Evolutionary conservation across 1,140 invertebrate genomes (phyloP), one percentile per base, ranked within the genome.

Genomic region (Agrilus planipennis): DNA sequence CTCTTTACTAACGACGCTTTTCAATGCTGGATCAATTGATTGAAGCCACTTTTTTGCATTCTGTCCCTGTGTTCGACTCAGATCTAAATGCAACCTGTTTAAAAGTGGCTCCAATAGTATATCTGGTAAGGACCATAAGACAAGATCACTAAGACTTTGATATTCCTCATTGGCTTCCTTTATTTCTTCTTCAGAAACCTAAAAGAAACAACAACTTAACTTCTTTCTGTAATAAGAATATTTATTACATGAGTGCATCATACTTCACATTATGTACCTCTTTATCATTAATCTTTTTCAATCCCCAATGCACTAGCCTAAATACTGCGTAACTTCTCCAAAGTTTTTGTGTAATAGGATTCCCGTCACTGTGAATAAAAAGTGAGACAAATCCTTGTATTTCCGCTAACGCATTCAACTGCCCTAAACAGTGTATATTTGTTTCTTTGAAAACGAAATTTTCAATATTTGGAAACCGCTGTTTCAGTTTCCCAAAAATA

Each of bases 321-420:
- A 88, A 93, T 35, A 91, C 71, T 12, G 87, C 80, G 61, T 91
- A 95, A 38, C 72, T 68, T 50, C 77, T 72, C 89, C 89, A 93
- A 19, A 77, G 70, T 55, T 88, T 84, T 23, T 70, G 62, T 17
- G 84, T 73, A 47, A 92, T 76, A 0, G 86, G 79, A 67, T 95
- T 95, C 0, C 89, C 89, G 55, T 91, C 86, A 2, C 72, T 54
- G 31, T 84, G 73, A 40, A 95, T 82, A 7, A 71, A 70, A 15
- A 93, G 67, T 37, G 83, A 80, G 6, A 74, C 76, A 7, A 94
- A 60, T 7, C 89, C 84, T 54, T 91, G 81, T 1, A 90, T 67
- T 61, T 85, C 84, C 1, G 88, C 82, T 37, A 95, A 66, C 6
- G 87, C 86, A 62, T 92, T 92, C 4, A 95, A 61, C 56, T 95